Conservation (phyloP, 1,140 invertebrate species). For the Macrobrachium nipponense region DNA sequence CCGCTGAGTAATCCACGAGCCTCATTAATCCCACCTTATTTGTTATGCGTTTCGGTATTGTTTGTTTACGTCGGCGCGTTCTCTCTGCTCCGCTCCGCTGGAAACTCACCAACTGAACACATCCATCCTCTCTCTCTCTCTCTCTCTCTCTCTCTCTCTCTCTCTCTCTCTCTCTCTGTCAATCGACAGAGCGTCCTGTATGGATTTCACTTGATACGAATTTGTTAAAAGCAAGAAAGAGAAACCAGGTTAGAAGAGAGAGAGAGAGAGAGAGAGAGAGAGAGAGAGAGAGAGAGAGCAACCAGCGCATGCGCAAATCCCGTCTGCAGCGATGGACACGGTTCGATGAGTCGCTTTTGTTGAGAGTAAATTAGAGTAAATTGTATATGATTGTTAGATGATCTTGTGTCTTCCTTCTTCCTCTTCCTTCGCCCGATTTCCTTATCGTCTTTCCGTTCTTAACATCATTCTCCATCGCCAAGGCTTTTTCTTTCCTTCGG, state of each 20-base stretch:
- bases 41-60: constrained; percentile 31
- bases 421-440: background rate
- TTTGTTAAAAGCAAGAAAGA: too few relatives aligned
- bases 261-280: constrained; percentile 12
- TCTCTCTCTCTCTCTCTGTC: background rate
- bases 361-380: background rate
- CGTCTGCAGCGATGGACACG: too few relatives aligned
- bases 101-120: background rate
- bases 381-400: background rate
- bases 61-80: constrained; percentile 16
- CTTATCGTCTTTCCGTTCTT: background rate
- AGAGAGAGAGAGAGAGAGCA: constrained; percentile 25
- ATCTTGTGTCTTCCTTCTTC: background rate
- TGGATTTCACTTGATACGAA: too few relatives aligned
- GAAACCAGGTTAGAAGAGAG: background rate
- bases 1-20: constrained; percentile 43
- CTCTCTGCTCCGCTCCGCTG: background rate
- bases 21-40: constrained; percentile 55
- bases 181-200: too few relatives aligned
- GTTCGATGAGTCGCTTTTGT: too few relatives aligned
- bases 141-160: constrained; percentile 19
- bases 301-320: background rate
- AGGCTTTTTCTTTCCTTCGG: too few relatives aligned
- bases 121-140: constrained; percentile 19
- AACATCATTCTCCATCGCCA: too few relatives aligned